These are phyloP conservation scores for Epinephelus malabaricus DNA, from an alignment of 2,797 vertebrate species.

Conservation along the genomic window DNA sequence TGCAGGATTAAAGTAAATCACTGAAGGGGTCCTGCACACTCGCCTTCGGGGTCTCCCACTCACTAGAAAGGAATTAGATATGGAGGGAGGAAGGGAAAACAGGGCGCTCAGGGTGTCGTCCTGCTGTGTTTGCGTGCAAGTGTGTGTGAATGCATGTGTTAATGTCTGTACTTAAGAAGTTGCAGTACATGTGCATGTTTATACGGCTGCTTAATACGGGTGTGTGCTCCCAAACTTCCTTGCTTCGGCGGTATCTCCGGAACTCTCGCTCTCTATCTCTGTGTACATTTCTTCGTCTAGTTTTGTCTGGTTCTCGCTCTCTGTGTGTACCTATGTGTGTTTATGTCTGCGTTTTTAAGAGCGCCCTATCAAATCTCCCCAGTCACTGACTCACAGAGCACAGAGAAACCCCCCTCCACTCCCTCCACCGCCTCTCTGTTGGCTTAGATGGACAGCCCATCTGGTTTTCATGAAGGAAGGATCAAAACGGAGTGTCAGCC, in stretches of 20 bases:
- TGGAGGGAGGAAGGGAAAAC: constrained; percentile 32
- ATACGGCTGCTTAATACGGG: constrained; percentile 58
- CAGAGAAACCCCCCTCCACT: constrained; percentile 14
- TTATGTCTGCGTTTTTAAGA: constrained; percentile 66
- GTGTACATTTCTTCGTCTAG: constrained; percentile 68
- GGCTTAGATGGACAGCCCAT: constrained; percentile 73
- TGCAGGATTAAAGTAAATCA: constrained; percentile 65
- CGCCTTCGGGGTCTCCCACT: constrained; percentile 59
- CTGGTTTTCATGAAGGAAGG: constrained; percentile 76
- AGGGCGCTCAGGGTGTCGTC: constrained; percentile 23
- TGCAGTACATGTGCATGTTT: constrained; percentile 57
- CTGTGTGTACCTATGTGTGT: constrained; percentile 48
- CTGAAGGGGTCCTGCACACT: constrained; percentile 59
- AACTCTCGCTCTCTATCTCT: constrained; percentile 48
- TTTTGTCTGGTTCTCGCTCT: constrained; percentile 55
- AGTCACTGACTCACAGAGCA: constrained; percentile 54
- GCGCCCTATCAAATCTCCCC: constrained; percentile 51
- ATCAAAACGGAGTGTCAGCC: constrained; percentile 58
- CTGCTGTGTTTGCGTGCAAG: constrained; percentile 54
- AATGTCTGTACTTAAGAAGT: constrained; percentile 53
- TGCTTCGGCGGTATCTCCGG: constrained; percentile 44
- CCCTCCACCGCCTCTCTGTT: constrained; percentile 19
- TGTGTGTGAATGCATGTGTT: constrained; percentile 47
- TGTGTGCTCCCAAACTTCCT: constrained; percentile 68
- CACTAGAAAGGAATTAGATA: constrained; percentile 65